phyloP scores from a whole-genome alignment of 2,888 invertebrate genomes.

The Eupeodes luniger region DNA sequence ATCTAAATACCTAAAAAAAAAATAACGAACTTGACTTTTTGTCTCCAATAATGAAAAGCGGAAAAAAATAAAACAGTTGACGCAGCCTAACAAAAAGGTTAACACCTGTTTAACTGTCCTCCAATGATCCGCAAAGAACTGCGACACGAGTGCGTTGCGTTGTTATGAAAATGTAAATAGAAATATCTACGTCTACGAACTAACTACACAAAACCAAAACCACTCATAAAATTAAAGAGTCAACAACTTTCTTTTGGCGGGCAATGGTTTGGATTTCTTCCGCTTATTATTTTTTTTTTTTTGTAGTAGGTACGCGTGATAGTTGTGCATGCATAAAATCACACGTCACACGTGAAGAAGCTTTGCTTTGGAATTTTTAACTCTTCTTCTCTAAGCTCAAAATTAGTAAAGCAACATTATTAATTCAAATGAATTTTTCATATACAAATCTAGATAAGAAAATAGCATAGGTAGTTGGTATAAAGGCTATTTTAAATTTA shows the following conservation, averaged over 20 bases:
- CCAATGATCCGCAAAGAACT: slow-evolving; percentile 26
- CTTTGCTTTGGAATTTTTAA: slow-evolving; percentile 29
- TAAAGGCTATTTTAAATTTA: neutral
- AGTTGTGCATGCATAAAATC: neutral
- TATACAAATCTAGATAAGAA: neutral
- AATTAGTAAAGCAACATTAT: neutral
- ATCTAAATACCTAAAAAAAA: neutral
- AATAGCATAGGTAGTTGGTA: neutral
- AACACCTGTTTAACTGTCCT: slow-evolving; percentile 28
- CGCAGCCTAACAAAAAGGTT: slow-evolving; percentile 4
- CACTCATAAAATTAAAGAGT: slow-evolving; percentile 41
- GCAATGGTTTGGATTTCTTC: slow-evolving; percentile 62
- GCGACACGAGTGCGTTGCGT: neutral
- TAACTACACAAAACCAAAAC: slow-evolving; percentile 4
- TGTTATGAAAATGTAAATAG: slow-evolving; percentile 16
- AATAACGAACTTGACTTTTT: slow-evolving; percentile 4
- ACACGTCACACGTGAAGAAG: slow-evolving; percentile 12
- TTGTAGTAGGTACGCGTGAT: neutral
- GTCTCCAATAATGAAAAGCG: neutral
- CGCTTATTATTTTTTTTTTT: slow-evolving; percentile 18
- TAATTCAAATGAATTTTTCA: slow-evolving; percentile 18
- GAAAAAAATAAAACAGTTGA: neutral
- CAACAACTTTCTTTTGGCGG: slow-evolving; percentile 74
- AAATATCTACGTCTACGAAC: neutral
- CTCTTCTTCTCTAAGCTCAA: neutral